phyloP scores from a whole-genome alignment of 30 jellyfish, hydroid and myxozoan species.

The Pelagia noctiluca region DNA sequence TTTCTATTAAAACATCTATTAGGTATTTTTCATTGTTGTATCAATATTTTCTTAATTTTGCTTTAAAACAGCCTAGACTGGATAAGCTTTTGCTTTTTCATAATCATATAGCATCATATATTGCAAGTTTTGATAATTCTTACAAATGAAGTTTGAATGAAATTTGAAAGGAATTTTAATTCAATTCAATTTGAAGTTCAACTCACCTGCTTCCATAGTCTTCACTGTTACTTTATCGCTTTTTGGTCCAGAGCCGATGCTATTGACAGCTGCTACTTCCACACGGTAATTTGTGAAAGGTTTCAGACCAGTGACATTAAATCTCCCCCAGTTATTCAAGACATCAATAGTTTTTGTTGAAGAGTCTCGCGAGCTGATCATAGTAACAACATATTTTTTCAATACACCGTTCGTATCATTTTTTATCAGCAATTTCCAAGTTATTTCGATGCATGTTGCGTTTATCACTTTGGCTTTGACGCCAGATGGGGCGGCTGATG shows the following conservation, averaged over 20 bases:
- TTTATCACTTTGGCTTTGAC: neutral
- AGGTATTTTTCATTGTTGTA: no score
- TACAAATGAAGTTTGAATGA: no score
- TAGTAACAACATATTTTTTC: constrained; percentile 1
- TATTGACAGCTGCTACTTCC: constrained; percentile 59
- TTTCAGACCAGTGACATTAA: constrained; percentile 20
- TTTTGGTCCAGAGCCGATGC: constrained; percentile 40
- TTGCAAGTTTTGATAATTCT: no score
- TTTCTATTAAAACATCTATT: no score
- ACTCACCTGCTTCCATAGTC: constrained; percentile 2
- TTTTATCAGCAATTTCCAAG: constrained; percentile 51
- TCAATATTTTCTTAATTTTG: no score
- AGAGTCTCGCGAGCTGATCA: neutral
- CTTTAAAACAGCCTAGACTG: no score
- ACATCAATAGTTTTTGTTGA: neutral
- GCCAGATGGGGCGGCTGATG: constrained; percentile 52
- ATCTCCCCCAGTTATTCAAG: neutral
- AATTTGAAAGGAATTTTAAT: no score
- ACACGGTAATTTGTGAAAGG: constrained; percentile 64
- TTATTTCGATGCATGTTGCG: constrained; percentile 13
- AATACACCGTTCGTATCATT: constrained; percentile 63
- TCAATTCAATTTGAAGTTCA: no score
- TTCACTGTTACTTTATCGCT: neutral
- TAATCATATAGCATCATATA: no score
- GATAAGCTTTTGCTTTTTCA: no score